phyloP scores from a whole-genome alignment of 2,888 invertebrate species.

The Bugulina stolonifera region DNA sequence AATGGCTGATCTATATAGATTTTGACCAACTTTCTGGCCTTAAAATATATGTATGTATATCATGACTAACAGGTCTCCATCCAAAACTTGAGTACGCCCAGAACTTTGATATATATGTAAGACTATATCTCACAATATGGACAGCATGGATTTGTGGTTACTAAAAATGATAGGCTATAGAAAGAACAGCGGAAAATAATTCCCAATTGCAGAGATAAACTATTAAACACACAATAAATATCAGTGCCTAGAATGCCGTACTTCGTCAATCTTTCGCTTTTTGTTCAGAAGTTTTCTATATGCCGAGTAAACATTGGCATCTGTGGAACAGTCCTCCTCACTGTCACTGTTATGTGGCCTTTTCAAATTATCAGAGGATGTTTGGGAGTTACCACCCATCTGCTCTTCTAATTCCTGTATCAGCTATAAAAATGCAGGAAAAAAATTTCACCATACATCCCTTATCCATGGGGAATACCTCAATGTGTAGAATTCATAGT shows the following conservation, averaged over 20 bases:
- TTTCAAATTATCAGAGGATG: not conserved
- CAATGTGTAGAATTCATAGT: no score
- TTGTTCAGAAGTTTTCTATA: slow-evolving; percentile 1
- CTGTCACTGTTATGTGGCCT: not conserved
- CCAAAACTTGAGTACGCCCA: not conserved
- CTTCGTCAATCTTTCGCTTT: not conserved
- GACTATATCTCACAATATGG: no score
- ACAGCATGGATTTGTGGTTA: no score
- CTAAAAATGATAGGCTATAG: no score
- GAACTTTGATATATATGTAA: not conserved
- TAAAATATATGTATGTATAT: not conserved
- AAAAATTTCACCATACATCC: no score
- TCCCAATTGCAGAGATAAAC: no score
- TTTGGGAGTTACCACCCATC: not conserved
- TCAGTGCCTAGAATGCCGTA: no score
- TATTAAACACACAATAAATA: no score
- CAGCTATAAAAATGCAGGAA: not conserved
- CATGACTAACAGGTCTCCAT: no score
- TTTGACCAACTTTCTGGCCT: not conserved
- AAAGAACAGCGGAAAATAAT: no score
- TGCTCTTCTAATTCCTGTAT: not conserved
- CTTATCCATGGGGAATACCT: no score
- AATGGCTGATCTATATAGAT: slow-evolving; percentile 22
- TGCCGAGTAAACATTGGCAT: not conserved
- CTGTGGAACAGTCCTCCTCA: not conserved